These are phyloP conservation scores for Pinctada fucata DNA, from an alignment of 2,888 invertebrate genomes.

Conservation along the genomic window DNA sequence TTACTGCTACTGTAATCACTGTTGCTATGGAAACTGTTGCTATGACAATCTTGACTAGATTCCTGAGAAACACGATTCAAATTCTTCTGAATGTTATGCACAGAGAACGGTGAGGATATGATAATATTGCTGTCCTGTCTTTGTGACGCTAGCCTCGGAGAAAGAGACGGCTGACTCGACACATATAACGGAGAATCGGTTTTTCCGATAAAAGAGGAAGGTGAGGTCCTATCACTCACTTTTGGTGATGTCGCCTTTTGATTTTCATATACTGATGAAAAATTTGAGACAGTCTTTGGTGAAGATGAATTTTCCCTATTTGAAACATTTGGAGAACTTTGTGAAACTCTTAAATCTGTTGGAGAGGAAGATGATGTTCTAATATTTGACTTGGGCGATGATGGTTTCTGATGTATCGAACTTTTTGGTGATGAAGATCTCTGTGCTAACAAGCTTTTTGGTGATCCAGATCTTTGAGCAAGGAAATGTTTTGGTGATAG, in stretches of 20 bases:
- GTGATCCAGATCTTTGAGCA: background rate
- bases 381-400: background rate
- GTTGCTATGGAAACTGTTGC: background rate
- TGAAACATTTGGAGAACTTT: background rate
- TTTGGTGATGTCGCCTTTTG: background rate
- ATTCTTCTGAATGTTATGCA: background rate
- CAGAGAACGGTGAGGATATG: background rate
- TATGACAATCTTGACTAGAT: background rate
- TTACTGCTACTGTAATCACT: background rate
- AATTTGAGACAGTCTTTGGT: background rate
- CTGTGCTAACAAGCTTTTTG: background rate
- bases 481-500: slow-evolving; percentile 32
- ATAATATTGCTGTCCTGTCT: background rate
- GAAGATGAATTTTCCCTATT: background rate
- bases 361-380: background rate
- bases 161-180: background rate
- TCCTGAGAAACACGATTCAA: background rate
- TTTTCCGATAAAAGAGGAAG: background rate
- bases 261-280: background rate
- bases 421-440: background rate
- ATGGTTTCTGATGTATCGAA: background rate
- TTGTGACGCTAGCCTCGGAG: background rate
- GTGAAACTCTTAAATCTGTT: background rate
- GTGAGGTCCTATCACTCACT: background rate
- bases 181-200: background rate